A percentile compares a stretch with the other conserved stretches of the same genome.
phyloP scores from a whole-genome alignment of 2,113 vertebrate species.

The Procavia capensis region DNA sequence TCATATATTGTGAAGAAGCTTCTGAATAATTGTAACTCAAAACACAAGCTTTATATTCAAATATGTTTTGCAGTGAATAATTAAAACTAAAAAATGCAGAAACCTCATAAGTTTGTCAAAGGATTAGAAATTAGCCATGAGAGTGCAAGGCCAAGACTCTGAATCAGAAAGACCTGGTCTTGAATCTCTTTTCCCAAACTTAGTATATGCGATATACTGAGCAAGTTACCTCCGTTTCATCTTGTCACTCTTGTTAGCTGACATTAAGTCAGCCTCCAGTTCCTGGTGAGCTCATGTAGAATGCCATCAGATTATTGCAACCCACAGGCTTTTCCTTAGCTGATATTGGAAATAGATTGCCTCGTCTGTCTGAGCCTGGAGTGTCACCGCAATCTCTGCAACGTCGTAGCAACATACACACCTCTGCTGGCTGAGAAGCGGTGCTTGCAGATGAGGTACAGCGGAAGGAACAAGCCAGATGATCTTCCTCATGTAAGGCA shows the following conservation, averaged over 20 bases:
- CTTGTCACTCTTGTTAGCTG: too few relatives aligned
- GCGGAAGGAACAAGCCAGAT: neutral
- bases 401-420: too few relatives aligned
- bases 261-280: too few relatives aligned
- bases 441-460: neutral
- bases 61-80: neutral
- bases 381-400: too few relatives aligned
- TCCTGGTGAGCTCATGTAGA: too few relatives aligned
- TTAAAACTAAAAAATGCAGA: slow-evolving; percentile 37
- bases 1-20: neutral
- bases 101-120: neutral
- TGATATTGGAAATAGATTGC: too few relatives aligned
- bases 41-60: slow-evolving; percentile 31
- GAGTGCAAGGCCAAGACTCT: neutral
- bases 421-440: neutral
- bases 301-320: too few relatives aligned
- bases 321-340: too few relatives aligned
- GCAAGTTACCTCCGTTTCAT: neutral
- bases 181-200: neutral
- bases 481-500: neutral
- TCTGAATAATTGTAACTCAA: slow-evolving; percentile 43
- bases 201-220: neutral
- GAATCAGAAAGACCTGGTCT: neutral
- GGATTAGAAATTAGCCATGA: neutral
- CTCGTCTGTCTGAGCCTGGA: too few relatives aligned